Conservation (phyloP, 2,888 invertebrate species). For the Incurvaria masculella region DNA sequence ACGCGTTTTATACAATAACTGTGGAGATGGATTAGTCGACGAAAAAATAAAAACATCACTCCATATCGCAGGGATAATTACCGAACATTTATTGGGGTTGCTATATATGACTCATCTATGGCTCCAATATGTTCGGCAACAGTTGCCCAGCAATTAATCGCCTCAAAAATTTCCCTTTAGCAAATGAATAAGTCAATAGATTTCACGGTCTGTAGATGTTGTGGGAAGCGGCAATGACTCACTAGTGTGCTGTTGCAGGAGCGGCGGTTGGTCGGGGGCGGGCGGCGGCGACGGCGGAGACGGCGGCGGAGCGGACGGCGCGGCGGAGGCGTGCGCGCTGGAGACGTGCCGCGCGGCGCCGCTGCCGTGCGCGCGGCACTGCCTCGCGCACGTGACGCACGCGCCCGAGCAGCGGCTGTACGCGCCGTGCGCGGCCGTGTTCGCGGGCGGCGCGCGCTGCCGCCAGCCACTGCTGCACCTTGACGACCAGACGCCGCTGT, state of each 20-base stretch:
- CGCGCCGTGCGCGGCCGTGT: conserved; percentile 48
- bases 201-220: too few species aligned
- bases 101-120: too few species aligned
- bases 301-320: background rate
- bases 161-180: too few species aligned
- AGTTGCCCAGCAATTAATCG: too few species aligned
- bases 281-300: background rate
- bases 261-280: conserved; percentile 1
- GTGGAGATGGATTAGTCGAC: too few species aligned
- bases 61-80: too few species aligned
- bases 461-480: conserved; percentile 45
- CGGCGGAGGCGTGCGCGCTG: conserved; percentile 6
- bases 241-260: background rate
- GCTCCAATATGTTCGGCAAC: too few species aligned
- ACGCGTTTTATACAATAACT: too few species aligned
- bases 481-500: conserved; percentile 69
- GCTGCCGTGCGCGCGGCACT: conserved; percentile 77
- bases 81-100: too few species aligned
- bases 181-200: too few species aligned
- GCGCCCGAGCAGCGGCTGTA: conserved; percentile 78
- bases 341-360: conserved; percentile 38
- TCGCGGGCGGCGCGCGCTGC: conserved; percentile 47
- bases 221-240: too few species aligned
- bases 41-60: too few species aligned
- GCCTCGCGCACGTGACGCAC: conserved; percentile 79